A percentile compares a stretch with the other conserved stretches of the same genome.
Evolutionary conservation across 2,113 vertebrate species (phyloP).

Genomic region (Neodontobutis hainanensis): DNA sequence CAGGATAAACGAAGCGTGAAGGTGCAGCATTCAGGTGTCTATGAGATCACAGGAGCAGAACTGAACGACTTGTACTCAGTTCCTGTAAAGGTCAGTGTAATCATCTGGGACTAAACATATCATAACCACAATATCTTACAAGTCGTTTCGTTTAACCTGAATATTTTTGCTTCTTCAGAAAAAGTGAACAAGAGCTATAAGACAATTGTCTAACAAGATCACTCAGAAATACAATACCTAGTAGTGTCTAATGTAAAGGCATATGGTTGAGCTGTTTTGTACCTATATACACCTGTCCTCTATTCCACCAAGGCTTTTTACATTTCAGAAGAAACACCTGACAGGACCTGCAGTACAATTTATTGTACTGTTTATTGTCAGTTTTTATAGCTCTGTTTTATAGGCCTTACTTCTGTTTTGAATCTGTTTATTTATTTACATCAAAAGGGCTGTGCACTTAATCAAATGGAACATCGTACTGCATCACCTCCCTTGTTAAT

Average conservation of each 20-base stretch:
- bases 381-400: background rate
- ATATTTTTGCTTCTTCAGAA: background rate
- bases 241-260: no score
- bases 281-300: no score
- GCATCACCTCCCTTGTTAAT: slow-evolving; percentile 3
- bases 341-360: background rate
- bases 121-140: background rate
- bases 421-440: slow-evolving; percentile 4
- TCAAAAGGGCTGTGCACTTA: background rate
- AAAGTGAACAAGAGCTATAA: background rate
- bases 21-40: background rate
- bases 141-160: background rate
- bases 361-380: background rate
- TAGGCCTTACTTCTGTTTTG: background rate
- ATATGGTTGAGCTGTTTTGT: no score
- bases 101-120: background rate
- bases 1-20: slow-evolving; percentile 18
- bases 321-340: no score
- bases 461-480: background rate
- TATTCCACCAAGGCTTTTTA: no score
- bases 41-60: slow-evolving; percentile 2
- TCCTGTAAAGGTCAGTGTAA: slow-evolving; percentile 18
- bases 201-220: background rate
- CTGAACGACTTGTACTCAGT: background rate
- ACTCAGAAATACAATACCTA: no score